Evolutionary conservation across 2,113 vertebrate genomes (phyloP).

Genomic region (Tupaia chinensis): DNA sequence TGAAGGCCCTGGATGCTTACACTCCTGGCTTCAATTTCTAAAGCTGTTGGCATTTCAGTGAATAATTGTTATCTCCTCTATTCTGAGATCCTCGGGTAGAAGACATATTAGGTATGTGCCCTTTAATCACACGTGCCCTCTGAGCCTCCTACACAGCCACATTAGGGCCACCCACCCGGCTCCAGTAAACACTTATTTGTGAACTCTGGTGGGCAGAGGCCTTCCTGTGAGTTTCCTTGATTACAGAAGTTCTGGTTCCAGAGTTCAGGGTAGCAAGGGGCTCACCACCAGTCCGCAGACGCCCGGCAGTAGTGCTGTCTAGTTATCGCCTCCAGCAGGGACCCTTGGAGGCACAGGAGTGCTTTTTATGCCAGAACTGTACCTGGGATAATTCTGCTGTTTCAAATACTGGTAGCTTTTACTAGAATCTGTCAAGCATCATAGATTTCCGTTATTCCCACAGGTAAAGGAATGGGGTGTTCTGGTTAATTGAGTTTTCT

Average conservation of each 20-base stretch:
- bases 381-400: neutral
- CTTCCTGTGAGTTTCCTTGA: neutral
- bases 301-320: neutral
- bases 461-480: neutral
- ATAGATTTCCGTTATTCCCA: neutral
- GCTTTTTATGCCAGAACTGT: neutral
- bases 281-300: neutral
- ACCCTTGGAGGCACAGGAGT: neutral
- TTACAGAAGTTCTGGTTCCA: neutral
- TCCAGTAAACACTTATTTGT: neutral
- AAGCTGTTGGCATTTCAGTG: neutral
- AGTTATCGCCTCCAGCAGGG: too few species aligned
- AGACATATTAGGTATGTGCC: neutral
- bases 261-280: neutral
- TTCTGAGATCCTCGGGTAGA: neutral
- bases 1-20: neutral
- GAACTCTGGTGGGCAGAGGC: neutral
- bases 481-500: constrained; percentile 14
- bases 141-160: neutral
- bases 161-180: neutral
- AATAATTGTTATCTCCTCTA: neutral
- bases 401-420: neutral
- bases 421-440: neutral
- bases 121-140: neutral
- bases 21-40: constrained; percentile 44